phyloP scores from a whole-genome alignment of 2,797 vertebrate species.

The Enteromius unitaeniatus region DNA sequence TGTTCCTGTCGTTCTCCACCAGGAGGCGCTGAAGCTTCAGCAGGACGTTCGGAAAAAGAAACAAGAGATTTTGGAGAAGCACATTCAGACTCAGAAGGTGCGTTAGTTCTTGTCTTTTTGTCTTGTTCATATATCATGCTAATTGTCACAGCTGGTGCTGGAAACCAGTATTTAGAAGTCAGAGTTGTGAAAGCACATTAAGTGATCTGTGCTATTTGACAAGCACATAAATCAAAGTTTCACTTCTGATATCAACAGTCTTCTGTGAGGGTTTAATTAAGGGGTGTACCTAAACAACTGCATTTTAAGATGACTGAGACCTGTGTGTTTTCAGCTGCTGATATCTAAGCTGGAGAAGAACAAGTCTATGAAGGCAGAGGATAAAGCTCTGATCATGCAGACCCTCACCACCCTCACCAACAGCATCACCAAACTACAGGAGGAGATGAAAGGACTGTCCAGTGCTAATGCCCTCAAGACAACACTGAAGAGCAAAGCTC shows the following conservation, averaged over 20 bases:
- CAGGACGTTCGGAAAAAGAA: conserved; percentile 97
- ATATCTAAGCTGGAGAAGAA: conserved; percentile 98
- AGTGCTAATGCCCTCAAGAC: conserved; percentile 75
- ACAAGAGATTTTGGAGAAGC: conserved; percentile 96
- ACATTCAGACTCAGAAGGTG: conserved; percentile 98
- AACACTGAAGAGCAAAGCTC: conserved; percentile 87
- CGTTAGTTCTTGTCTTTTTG: background rate
- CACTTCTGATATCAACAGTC: background rate
- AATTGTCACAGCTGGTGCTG: background rate
- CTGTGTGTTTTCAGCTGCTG: conserved; percentile 80
- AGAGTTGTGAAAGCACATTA: background rate
- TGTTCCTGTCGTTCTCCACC: conserved; percentile 36
- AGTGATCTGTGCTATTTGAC: background rate
- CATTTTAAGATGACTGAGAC: conserved; percentile 14
- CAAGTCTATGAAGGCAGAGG: conserved; percentile 92
- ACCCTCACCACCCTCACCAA: conserved; percentile 89
- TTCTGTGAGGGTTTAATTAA: background rate
- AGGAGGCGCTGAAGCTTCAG: conserved; percentile 94
- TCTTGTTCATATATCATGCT: background rate
- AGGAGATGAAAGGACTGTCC: conserved; percentile 92
- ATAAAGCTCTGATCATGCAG: conserved; percentile 96
- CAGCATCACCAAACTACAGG: conserved; percentile 95
- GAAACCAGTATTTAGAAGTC: no score
- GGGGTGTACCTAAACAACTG: background rate
- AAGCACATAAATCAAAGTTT: background rate